These are phyloP conservation scores for Synergus japonicus DNA, from an alignment of 2,888 invertebrate species.

Conservation along the genomic window DNA sequence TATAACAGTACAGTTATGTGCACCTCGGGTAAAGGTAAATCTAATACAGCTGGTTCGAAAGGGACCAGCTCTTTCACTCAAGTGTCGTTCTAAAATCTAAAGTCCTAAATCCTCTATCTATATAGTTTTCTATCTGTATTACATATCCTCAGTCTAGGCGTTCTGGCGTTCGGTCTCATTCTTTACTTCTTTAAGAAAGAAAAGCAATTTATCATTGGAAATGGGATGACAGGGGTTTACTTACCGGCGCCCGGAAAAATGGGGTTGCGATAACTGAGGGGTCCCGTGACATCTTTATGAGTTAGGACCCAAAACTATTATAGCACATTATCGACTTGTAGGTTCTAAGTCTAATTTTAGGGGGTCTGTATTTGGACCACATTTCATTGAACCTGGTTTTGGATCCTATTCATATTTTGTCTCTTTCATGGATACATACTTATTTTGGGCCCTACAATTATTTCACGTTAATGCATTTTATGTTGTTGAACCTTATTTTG, in stretches of 20 bases:
- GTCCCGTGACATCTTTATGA: constrained; percentile 37
- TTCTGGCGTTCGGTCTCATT: constrained; percentile 28
- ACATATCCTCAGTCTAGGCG: constrained; percentile 2
- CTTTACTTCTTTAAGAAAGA: constrained; percentile 18
- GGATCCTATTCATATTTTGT: no score
- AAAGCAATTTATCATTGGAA: constrained; percentile 30
- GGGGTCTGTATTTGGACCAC: no score
- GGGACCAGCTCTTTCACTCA: constrained; percentile 26
- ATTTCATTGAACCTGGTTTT: no score
- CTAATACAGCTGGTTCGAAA: constrained; percentile 10
- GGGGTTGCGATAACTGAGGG: constrained; percentile 26
- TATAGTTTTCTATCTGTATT: neutral
- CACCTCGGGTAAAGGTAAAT: constrained; percentile 2
- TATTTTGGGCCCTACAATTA: no score
- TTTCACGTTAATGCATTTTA: no score
- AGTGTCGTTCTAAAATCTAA: constrained; percentile 11
- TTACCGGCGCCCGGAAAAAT: constrained; percentile 3
- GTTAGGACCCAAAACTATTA: constrained; percentile 32
- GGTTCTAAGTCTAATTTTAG: neutral
- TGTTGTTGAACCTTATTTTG: no score
- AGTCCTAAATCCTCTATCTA: neutral
- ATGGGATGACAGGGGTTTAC: constrained; percentile 31
- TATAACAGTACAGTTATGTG: neutral
- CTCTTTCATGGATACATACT: no score
- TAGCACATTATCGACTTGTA: constrained; percentile 25